Evolutionary conservation across 2,888 invertebrate genomes (phyloP).

Genomic region (Venusia cambrica): DNA sequence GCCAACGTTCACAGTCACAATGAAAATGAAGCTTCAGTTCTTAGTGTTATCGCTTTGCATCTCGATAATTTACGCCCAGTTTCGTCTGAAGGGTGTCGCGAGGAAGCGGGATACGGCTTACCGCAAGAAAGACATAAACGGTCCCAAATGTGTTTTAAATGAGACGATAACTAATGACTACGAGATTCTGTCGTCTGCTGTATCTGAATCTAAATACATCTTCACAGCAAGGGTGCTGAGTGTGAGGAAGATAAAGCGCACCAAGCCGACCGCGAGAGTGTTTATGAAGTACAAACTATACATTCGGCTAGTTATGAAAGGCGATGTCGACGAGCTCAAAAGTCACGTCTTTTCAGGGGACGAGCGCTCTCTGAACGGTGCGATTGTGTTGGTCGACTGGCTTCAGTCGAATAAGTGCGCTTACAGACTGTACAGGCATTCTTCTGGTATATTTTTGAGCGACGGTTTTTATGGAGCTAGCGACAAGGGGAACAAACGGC

Average conservation of each 20-base stretch:
- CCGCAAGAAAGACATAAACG: slow-evolving; percentile 71
- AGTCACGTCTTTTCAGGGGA: slow-evolving; percentile 66
- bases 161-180: slow-evolving; percentile 80
- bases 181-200: slow-evolving; percentile 77
- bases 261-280: slow-evolving; percentile 59
- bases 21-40: slow-evolving; percentile 67
- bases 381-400: slow-evolving; percentile 72
- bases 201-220: slow-evolving; percentile 78
- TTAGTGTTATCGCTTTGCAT: slow-evolving; percentile 62
- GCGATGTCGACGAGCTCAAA: slow-evolving; percentile 62
- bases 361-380: slow-evolving; percentile 66
- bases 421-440: slow-evolving; percentile 72
- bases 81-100: slow-evolving; percentile 59
- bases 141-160: slow-evolving; percentile 74
- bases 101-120: slow-evolving; percentile 64
- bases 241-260: slow-evolving; percentile 73
- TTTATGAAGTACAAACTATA: slow-evolving; percentile 73
- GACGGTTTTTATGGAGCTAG: slow-evolving; percentile 63
- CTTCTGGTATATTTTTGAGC: slow-evolving; percentile 75
- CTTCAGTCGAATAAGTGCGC: slow-evolving; percentile 71
- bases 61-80: slow-evolving; percentile 59
- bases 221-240: slow-evolving; percentile 73
- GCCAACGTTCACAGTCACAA: slow-evolving; percentile 39
- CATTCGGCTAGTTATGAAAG: slow-evolving; percentile 69
- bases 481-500: slow-evolving; percentile 53